Base-by-base conservation (phyloP, 35 echinoderm and acorn worm genomes). In the Acanthaster planci region DNA sequence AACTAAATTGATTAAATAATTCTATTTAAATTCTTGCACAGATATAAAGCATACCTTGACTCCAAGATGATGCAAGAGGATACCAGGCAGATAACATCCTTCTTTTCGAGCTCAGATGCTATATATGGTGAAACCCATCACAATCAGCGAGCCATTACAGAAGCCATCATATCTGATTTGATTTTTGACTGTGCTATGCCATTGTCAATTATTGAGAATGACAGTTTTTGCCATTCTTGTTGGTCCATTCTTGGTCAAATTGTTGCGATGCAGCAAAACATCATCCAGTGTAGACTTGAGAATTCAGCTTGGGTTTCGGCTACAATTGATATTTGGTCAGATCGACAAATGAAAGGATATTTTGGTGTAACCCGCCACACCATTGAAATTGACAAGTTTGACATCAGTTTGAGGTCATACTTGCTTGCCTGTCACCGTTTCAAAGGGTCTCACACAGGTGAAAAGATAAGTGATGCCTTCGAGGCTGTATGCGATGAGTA, bases 391-490 rank as follows among this genome's bases (percentile, higher is more conserved):
- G 51, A 39, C 23, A 27, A 7, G 32, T 18, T 18, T 8, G 21
- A 78, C 9, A 7, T 38, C 21, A 77, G n/a, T 31, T 77, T 26
- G 38, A 18, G 18, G 39, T 87, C 86, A 14, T 38, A 57, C 35
- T 39, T 88, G 0, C 77, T 88, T 23, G 29, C 22, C 22, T 88
- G 77, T 40, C 30, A 88, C 7, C 9, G 78, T 50, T 88, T 88
- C 37, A 55, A 77, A 16, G 77, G 86, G 7, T 88, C 86, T 26
- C 86, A 80, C 51, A 88, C 77, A 19, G 86, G 86, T 17, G 86
- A 88, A 52, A 52, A 22, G 1, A 88, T 88, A 23, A 58, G 77
- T 80, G 50, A 82, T 31, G 52, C 76, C n/a, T 81, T 88, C 31
- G 77, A 88, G 51, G 77, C 47, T 52, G 42, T 88, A 9, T 57